These are phyloP conservation scores for Xanthia icteritia DNA, from an alignment of 2,888 invertebrate species.

Conservation along the genomic window DNA sequence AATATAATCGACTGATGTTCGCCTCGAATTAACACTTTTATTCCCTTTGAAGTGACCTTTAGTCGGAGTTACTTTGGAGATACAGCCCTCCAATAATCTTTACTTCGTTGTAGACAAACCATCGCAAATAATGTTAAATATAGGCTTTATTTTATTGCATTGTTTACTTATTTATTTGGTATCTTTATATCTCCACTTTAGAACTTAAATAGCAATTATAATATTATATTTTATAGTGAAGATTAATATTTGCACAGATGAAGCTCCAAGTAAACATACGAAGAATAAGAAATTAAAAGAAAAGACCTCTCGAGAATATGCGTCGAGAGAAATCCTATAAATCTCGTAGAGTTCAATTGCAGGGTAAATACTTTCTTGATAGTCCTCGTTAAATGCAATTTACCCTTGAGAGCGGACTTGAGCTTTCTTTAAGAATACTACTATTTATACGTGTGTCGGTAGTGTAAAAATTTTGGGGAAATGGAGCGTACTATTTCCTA, in stretches of 20 bases:
- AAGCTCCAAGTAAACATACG: constrained; percentile 59
- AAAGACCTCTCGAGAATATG: constrained; percentile 66
- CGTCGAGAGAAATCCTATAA: constrained; percentile 76
- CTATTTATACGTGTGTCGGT: constrained; percentile 32
- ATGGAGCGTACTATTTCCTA: background rate
- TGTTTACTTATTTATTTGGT: constrained; percentile 10
- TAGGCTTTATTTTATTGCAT: background rate
- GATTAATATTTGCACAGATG: constrained; percentile 55
- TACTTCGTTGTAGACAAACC: constrained; percentile 15
- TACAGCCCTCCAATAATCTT: constrained; percentile 18
- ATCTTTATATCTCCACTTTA: constrained; percentile 4
- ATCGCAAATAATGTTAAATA: constrained; percentile 5
- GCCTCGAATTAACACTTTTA: constrained; percentile 56
- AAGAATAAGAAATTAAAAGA: constrained; percentile 69
- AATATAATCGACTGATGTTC: constrained; percentile 52
- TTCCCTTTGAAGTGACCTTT: constrained; percentile 53
- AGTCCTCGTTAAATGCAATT: constrained; percentile 78
- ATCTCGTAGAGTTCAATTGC: constrained; percentile 80
- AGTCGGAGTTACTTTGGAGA: constrained; percentile 27
- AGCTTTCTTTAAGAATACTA: constrained; percentile 62
- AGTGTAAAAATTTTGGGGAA: background rate
- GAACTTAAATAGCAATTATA: constrained; percentile 23
- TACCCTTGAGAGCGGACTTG: constrained; percentile 69
- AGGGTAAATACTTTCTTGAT: constrained; percentile 79
- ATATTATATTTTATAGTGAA: constrained; percentile 43